These are phyloP conservation scores for Herpailurus yagouaroundi DNA, from an alignment of 2,113 vertebrate species.

Conservation along the genomic window DNA sequence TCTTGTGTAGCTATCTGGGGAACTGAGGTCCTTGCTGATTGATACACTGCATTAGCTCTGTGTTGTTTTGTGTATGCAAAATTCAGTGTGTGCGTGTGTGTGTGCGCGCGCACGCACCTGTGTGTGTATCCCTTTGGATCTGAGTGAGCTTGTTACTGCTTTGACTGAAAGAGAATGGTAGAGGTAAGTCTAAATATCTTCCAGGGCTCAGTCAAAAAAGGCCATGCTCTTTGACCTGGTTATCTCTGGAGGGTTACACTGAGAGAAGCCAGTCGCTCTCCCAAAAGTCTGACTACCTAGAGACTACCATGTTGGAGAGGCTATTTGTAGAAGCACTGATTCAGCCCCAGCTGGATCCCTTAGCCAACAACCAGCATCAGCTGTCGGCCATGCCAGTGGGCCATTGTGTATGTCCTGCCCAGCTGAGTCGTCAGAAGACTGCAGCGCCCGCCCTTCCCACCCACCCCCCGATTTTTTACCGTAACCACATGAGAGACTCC, in stretches of 20 bases:
- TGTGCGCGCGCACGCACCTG: neutral
- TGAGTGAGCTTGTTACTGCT: neutral
- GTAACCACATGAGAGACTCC: neutral
- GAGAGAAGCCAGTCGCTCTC: neutral
- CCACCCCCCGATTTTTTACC: neutral
- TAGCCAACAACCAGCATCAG: neutral
- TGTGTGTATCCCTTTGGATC: neutral
- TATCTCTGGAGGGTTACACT: neutral
- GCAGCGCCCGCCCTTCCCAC: rapidly evolving
- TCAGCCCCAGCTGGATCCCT: neutral
- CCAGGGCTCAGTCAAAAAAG: neutral
- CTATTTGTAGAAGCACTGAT: rapidly evolving
- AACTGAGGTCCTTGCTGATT: neutral
- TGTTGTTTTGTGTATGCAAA: constrained; percentile 30
- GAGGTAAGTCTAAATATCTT: neutral
- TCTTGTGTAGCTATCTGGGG: neutral
- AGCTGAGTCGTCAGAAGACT: neutral
- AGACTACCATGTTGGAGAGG: neutral
- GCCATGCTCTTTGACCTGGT: neutral
- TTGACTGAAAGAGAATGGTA: neutral
- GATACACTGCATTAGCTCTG: neutral
- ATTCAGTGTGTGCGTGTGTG: neutral
- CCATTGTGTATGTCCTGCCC: neutral
- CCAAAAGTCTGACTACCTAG: no score
- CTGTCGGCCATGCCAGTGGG: neutral